phyloP scores from a whole-genome alignment of 2,888 invertebrate species.

The Ptycholaimellus sp. region DNA sequence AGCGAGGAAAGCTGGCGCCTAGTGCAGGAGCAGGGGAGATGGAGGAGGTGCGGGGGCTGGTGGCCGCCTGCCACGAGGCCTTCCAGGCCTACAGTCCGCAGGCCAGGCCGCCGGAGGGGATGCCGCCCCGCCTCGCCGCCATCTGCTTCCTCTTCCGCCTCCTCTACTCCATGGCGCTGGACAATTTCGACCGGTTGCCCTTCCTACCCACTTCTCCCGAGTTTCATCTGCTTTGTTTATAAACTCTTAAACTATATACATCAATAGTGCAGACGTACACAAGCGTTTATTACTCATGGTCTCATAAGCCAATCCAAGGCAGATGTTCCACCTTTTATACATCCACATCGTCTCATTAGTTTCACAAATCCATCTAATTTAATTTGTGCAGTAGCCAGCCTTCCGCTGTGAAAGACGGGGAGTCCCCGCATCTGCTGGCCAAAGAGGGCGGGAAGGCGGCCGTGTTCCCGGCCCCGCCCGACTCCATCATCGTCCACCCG shows the following conservation, averaged over 20 bases:
- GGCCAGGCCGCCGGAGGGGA: conserved; percentile 30
- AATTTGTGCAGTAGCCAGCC: too few relatives aligned
- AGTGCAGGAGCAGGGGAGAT: conserved; percentile 1
- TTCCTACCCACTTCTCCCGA: too few relatives aligned
- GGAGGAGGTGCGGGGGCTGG: conserved; percentile 7
- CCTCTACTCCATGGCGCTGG: conserved; percentile 77
- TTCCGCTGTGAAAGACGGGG: too few relatives aligned
- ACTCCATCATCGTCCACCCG: conserved; percentile 61
- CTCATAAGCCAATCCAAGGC: too few relatives aligned
- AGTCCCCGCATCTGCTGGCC: too few relatives aligned
- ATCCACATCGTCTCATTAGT: conserved; percentile 1
- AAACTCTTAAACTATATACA: too few relatives aligned
- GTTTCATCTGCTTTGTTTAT: too few relatives aligned
- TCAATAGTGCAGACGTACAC: too few relatives aligned
- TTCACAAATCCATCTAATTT: not conserved
- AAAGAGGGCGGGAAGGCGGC: too few relatives aligned
- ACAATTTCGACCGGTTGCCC: conserved; percentile 67
- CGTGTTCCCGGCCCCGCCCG: conserved; percentile 50
- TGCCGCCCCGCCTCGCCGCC: conserved; percentile 54
- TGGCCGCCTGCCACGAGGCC: conserved; percentile 14
- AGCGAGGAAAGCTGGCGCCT: conserved; percentile 8
- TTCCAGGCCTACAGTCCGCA: conserved; percentile 12
- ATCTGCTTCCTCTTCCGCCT: conserved; percentile 61
- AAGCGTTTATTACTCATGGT: too few relatives aligned
- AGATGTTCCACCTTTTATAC: conserved; percentile 9